phyloP scores from a whole-genome alignment of 2,888 invertebrate species.

The Keiferia lycopersicella region DNA sequence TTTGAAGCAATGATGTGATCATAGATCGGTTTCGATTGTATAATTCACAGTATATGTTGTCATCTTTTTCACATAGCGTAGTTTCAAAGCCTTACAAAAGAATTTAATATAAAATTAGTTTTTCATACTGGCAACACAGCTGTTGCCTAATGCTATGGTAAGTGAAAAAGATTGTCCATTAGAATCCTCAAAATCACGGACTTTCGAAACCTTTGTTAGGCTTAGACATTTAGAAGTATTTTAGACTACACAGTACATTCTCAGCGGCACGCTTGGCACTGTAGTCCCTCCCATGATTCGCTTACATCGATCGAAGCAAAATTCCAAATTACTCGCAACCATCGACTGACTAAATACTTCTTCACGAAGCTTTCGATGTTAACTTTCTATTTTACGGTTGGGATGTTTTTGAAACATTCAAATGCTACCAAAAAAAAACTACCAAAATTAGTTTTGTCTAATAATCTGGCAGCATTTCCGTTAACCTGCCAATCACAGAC shows the following conservation, averaged over 20 bases:
- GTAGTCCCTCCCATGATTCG: constrained; percentile 4
- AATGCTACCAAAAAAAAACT: constrained; percentile 1
- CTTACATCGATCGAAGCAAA: constrained; percentile 14
- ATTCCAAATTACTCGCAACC: constrained; percentile 27
- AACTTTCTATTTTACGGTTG: constrained; percentile 17
- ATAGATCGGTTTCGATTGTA: constrained; percentile 1
- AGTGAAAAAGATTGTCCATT: background rate
- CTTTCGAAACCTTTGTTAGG: background rate
- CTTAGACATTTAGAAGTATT: background rate
- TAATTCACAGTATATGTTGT: background rate
- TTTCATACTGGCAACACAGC: constrained; percentile 2
- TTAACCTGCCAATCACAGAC: background rate
- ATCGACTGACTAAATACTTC: constrained; percentile 18
- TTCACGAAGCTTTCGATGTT: constrained; percentile 23
- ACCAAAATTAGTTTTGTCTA: no score
- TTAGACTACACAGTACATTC: constrained; percentile 18
- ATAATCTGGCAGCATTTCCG: background rate
- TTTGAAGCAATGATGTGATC: background rate
- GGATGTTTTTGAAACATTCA: constrained; percentile 17
- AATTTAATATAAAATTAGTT: background rate
- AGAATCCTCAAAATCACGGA: background rate
- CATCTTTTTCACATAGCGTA: constrained; percentile 8
- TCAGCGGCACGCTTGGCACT: constrained; percentile 18
- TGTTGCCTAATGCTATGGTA: constrained; percentile 1
- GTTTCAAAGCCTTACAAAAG: constrained; percentile 3